These are phyloP conservation scores for Aphelocoma californica DNA, from an alignment of 2,797 vertebrate species.

Conservation along the genomic window DNA sequence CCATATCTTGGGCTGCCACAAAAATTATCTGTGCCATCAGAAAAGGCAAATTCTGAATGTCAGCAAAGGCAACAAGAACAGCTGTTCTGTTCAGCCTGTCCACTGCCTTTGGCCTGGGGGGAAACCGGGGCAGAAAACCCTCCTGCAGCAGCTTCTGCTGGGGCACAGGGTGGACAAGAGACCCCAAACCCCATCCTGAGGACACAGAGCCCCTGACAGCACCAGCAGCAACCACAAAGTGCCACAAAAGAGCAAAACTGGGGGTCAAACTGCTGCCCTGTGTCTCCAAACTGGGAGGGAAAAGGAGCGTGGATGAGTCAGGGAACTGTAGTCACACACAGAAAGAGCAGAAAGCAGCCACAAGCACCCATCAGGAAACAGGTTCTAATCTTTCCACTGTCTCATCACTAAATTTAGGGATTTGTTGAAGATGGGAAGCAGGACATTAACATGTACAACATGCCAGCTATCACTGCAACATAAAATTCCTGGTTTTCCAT, in stretches of 20 bases:
- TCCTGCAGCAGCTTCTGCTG: background rate
- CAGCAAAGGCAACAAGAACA: background rate
- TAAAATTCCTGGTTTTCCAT: background rate
- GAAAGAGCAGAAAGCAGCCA: background rate
- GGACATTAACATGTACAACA: background rate
- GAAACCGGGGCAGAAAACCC: background rate
- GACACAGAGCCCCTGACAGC: background rate
- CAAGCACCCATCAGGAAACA: accelerated
- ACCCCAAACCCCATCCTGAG: accelerated
- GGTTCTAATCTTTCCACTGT: accelerated
- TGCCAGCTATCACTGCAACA: background rate
- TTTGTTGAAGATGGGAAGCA: background rate
- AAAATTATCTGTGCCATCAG: background rate
- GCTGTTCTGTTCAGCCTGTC: background rate
- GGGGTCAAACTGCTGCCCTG: background rate
- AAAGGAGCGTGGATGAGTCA: accelerated
- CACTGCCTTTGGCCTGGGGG: background rate
- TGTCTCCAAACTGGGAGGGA: background rate
- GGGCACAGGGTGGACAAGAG: accelerated
- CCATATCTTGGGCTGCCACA: conserved; percentile 14
- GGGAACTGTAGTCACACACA: accelerated
- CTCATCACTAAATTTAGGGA: background rate
- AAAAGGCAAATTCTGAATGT: background rate
- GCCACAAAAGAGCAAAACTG: background rate
- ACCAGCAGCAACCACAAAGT: accelerated